Base-by-base conservation (phyloP, 2,113 vertebrate species). In the Ammodramus savannarum region DNA sequence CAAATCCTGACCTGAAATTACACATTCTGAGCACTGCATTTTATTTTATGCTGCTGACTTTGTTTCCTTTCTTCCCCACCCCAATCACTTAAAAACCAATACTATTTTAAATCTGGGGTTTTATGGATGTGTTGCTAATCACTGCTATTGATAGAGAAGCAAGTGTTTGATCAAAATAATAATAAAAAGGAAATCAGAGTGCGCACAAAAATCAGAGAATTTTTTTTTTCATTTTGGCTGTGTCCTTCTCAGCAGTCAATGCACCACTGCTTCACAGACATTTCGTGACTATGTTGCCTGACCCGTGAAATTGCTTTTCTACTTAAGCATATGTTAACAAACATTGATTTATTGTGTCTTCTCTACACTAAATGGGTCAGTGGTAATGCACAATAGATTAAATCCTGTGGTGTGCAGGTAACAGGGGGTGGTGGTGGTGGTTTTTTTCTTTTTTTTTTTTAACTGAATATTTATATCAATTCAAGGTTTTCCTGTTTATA, bases 281-380 rank as follows among this genome's bases (percentile, higher is more conserved):
- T 84, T 91, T 84, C 48, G 68, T 68, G 81, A 90, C 69, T 52
- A 54, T 34, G 73, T 49, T 85, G 48, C 34, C 27, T 93, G 93
- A 91, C 69, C 84, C 61, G 13, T 90, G 76, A 88, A 95, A 96
- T 86, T 92, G 73, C 52, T 87, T 92, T 93, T 81, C 54, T 78
- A 25, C n/a, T 90, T 92, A 67, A 72, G 91, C 75, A 73, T 77
- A 90, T 68, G 55, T 54, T 52, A 94, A 89, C 83, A 96, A 85
- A 89, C 78, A 90, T 78, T 92, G 78, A 97, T 96, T 96, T 96
- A 59, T 83, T 59, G 17, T 87, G 85, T 92, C 71, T 90, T 95
- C 43, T 48, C 31, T 65, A 12, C 16, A 62, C 63, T 71, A 77
- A 73, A 74, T 49, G 27, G 55, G 80, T 43, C 68, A 87, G 31